Conservation (phyloP, 1,140 invertebrate genomes). For the Vanessa atalanta region DNA sequence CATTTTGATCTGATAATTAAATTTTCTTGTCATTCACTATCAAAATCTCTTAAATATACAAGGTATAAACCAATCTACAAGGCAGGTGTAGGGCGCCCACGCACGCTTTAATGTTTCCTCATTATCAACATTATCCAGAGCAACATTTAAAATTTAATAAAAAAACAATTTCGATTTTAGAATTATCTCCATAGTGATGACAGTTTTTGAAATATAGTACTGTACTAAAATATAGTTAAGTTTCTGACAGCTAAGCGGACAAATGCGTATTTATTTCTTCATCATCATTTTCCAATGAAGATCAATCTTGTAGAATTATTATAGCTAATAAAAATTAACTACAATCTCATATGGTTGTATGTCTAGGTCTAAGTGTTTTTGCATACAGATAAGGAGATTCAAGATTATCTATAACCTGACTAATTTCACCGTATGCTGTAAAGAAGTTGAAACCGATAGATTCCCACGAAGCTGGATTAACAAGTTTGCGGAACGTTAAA, state of each 20-base stretch:
- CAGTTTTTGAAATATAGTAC: too few species aligned
- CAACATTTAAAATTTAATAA: not conserved
- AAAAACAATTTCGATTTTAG: not conserved
- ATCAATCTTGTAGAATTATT: not conserved
- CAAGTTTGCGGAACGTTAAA: constrained; percentile 37
- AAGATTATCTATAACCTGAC: constrained; percentile 27
- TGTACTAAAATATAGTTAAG: too few species aligned
- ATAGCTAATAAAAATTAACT: constrained; percentile 2
- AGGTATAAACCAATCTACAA: constrained; percentile 19
- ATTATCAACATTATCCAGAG: constrained; percentile 20
- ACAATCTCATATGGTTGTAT: not conserved
- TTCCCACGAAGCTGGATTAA: constrained; percentile 47
- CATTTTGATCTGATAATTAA: not conserved
- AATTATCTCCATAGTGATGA: not conserved
- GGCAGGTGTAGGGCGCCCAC: constrained; percentile 33
- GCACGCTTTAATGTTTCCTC: constrained; percentile 21
- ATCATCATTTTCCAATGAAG: not conserved
- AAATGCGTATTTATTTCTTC: not conserved
- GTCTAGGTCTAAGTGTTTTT: not conserved
- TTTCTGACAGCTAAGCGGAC: too few species aligned
- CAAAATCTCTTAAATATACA: not conserved
- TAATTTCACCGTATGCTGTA: constrained; percentile 30
- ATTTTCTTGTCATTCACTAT: not conserved
- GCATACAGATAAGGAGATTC: constrained; percentile 19
- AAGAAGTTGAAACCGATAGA: constrained; percentile 25